Percentiles rank a stretch among this genome's conserved stretches.
Conservation (phyloP, 2,113 vertebrate species). For the Oryzias celebensis region DNA sequence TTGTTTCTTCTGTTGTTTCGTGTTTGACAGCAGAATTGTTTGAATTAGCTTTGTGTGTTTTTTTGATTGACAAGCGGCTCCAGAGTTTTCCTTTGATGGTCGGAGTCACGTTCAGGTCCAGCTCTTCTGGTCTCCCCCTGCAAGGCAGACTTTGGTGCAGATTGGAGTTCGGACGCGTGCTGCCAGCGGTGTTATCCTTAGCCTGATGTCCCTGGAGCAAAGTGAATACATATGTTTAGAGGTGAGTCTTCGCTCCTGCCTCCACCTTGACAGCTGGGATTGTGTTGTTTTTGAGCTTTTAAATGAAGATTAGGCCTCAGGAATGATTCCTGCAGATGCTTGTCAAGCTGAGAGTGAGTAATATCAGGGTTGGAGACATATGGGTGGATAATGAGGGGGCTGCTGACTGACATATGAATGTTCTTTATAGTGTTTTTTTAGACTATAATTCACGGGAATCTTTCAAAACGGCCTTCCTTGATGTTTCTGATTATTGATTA, state of each 20-base stretch:
- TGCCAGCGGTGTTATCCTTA: conserved; percentile 73
- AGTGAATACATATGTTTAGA: conserved; percentile 85
- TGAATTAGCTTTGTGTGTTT: conserved; percentile 48
- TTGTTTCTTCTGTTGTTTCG: conserved; percentile 25
- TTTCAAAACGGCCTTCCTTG: too few relatives aligned
- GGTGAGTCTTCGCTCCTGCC: conserved; percentile 71
- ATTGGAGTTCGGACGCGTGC: conserved; percentile 82
- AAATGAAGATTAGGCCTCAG: conserved; percentile 40
- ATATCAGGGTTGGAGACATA: conserved; percentile 63
- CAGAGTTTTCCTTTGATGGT: conserved; percentile 82
- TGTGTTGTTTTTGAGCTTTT: conserved; percentile 51
- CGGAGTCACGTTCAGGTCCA: conserved; percentile 83
- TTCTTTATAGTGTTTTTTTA: conserved; percentile 39
- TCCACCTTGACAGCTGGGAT: conserved; percentile 41
- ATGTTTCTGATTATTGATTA: too few relatives aligned
- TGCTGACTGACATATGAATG: conserved; percentile 61
- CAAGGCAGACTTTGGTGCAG: conserved; percentile 75
- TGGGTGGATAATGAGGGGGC: conserved; percentile 58
- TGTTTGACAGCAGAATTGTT: conserved; percentile 51
- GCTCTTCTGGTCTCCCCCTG: conserved; percentile 71
- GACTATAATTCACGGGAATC: too few relatives aligned
- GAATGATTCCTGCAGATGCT: conserved; percentile 48
- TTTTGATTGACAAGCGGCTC: conserved; percentile 74
- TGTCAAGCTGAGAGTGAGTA: conserved; percentile 65
- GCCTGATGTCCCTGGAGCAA: conserved; percentile 78